Conservation (phyloP, 2,888 invertebrate species). For the Zhengitettix transpicula region DNA sequence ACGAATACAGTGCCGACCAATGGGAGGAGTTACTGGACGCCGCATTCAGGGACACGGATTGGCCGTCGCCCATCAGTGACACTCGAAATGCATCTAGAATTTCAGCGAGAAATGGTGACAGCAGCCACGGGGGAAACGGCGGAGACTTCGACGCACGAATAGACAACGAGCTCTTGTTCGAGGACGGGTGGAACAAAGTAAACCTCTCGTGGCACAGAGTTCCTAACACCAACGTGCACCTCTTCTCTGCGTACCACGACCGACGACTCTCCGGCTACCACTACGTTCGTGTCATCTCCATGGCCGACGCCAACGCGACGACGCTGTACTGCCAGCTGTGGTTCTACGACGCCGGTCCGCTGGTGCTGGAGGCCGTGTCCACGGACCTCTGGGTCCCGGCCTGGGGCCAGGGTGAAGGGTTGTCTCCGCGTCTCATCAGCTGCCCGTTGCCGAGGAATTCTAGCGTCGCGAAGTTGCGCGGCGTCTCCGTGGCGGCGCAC, state of each 20-base stretch:
- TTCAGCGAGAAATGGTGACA: background rate
- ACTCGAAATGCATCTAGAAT: too few relatives aligned
- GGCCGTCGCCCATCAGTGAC: background rate
- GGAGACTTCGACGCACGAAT: background rate
- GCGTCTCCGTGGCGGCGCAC: too few relatives aligned
- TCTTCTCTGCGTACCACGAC: background rate
- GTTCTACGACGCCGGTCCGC: background rate
- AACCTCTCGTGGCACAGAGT: too few relatives aligned
- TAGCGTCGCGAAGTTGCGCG: background rate
- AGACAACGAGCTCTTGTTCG: background rate
- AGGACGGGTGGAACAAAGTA: background rate
- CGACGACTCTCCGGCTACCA: background rate
- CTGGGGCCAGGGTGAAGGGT: background rate
- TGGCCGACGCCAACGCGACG: background rate
- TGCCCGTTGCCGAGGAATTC: background rate
- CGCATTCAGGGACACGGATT: background rate
- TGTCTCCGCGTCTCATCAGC: background rate
- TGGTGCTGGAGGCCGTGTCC: background rate
- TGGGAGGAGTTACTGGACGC: background rate
- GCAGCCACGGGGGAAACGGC: background rate
- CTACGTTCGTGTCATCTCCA: background rate
- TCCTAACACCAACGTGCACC: background rate
- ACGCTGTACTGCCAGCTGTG: background rate
- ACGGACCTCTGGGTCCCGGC: background rate
- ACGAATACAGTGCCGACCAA: background rate